Evolutionary conservation across 2,113 vertebrate genomes (phyloP), one percentile per base, ranked within the genome.

Genomic region (Todiramphus chloris): DNA sequence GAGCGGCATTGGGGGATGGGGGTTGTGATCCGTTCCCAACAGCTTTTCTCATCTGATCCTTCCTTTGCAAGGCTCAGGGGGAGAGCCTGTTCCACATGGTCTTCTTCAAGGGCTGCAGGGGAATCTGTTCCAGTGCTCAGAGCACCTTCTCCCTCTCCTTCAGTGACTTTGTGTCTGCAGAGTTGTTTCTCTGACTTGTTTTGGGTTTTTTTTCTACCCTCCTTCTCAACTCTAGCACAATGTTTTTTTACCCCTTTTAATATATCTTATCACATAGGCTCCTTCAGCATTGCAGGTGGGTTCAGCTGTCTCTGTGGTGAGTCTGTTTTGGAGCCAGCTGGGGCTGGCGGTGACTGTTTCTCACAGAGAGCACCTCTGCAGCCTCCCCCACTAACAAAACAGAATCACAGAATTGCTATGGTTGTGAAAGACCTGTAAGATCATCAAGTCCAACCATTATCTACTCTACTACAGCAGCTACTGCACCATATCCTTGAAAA

Each of bases 251-350:
- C 10, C 51, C 16, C n/a, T 17, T 37, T 20, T 33, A 15, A 58
- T 43, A 20, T 43, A 46, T 2, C 4, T 41, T 91, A 53, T 44
- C 55, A 19, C 23, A 77, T 33, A 74, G 60, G 31, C 6, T 3
- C 30, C 16, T 33, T 31, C 41, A 80, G 41, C 18, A 56, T 58
- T 23, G 16, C 3, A 2, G 28, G 31, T n/a, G 6, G 24, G 19
- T 35, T 69, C 16, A 56, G 35, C 62, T 68, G 60, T 63, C 37
- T 24, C 13, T 58, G 41, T 0, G 0, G 1, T 53, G 25, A 9
- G 27, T 79, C 67, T 79, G 5, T 72, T 68, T 69, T 30, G 63
- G 30, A 76, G 25, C 30, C 5, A 1, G 10, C n/a, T 81, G 16
- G 14, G 35, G 2, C 66, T 90, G 48, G 23, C 16, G 2, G 10